These are phyloP conservation scores for Caradrina kadenii DNA, from an alignment of 2,888 invertebrate genomes.

Conservation along the genomic window DNA sequence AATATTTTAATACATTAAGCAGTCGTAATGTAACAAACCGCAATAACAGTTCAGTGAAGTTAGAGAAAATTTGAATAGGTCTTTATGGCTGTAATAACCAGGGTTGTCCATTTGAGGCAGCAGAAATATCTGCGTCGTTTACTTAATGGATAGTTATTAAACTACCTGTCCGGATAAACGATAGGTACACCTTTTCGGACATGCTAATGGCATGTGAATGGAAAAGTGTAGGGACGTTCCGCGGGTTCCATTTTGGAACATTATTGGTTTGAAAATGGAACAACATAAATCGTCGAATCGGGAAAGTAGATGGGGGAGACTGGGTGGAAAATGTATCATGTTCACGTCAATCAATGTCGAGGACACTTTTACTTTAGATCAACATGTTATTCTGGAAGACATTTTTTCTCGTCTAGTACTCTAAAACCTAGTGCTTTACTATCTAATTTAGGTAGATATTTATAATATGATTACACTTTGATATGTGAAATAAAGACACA, in stretches of 20 bases:
- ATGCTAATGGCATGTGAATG: slow-evolving; percentile 47
- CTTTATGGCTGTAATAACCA: slow-evolving; percentile 39
- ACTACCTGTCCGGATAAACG: slow-evolving; percentile 53
- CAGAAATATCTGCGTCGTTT: slow-evolving; percentile 56
- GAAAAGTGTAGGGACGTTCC: slow-evolving; percentile 27
- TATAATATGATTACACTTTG: too few species aligned
- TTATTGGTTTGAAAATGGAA: slow-evolving; percentile 25
- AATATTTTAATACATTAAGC: slow-evolving; percentile 16
- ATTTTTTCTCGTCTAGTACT: neutral
- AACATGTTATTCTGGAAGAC: neutral
- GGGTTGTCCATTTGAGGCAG: slow-evolving; percentile 36
- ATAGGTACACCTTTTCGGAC: slow-evolving; percentile 39
- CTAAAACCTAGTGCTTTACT: too few species aligned
- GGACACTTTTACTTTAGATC: neutral
- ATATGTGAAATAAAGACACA: too few species aligned
- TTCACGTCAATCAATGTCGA: neutral
- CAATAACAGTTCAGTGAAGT: slow-evolving; percentile 30
- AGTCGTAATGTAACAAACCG: slow-evolving; percentile 18
- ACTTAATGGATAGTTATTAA: slow-evolving; percentile 56
- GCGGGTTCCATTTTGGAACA: slow-evolving; percentile 23
- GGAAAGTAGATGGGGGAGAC: too few species aligned
- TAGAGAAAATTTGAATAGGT: slow-evolving; percentile 43
- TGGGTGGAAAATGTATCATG: neutral
- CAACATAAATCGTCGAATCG: too few species aligned
- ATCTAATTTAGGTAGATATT: too few species aligned